Percentiles rank a stretch among this genome's conserved stretches.
phyloP scores from a whole-genome alignment of 1,140 invertebrate genomes.

The Brachionus plicatilis region DNA sequence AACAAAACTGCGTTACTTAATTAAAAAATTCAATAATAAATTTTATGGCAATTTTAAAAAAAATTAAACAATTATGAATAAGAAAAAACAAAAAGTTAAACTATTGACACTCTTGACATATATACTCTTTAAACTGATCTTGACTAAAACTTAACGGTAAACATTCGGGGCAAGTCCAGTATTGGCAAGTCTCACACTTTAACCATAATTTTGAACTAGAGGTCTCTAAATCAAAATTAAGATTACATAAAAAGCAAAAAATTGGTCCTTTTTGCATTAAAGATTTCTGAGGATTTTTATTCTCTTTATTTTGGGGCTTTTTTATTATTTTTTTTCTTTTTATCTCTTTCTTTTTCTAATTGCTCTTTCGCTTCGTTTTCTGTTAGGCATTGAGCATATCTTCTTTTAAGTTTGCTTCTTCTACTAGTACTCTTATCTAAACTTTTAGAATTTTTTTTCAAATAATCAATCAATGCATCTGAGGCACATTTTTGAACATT shows the following conservation, averaged over 20 bases:
- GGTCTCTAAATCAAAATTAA: neutral
- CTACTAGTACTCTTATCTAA: neutral
- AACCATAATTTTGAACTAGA: neutral
- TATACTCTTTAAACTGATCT: too few species aligned
- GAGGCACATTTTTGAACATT: neutral
- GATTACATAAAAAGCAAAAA: neutral
- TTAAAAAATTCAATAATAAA: neutral
- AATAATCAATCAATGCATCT: neutral
- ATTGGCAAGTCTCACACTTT: neutral
- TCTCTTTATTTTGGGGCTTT: neutral
- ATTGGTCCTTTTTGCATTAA: neutral
- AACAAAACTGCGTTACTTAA: neutral
- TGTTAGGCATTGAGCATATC: neutral
- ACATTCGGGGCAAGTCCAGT: too few species aligned
- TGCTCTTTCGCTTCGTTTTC: neutral
- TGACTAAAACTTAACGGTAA: too few species aligned
- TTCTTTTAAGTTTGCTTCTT: neutral
- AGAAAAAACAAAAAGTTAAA: neutral
- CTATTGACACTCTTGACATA: too few species aligned
- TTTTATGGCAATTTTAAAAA: neutral
- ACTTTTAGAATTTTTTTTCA: neutral
- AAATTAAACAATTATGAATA: neutral
- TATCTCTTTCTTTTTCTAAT: neutral
- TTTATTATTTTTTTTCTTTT: neutral
- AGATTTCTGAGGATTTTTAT: neutral